Base-by-base conservation (phyloP, 2,888 invertebrate species). In the Alloscopus bannaensis region DNA sequence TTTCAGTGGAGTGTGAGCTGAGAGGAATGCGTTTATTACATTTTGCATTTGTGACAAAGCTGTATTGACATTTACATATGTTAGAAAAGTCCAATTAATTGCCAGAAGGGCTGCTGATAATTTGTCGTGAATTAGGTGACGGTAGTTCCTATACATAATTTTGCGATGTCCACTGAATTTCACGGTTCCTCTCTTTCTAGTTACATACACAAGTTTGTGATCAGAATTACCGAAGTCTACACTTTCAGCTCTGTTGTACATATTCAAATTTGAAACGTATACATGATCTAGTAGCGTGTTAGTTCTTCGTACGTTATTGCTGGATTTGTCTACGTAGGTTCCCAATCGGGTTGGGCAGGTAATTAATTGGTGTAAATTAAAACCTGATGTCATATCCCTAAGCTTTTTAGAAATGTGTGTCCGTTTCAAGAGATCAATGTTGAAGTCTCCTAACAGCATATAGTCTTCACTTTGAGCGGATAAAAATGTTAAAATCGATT, bases 401-500 rank as follows among this genome's bases (percentile, higher is more conserved):
- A 68, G 3, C 1, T 16, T 47, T 28, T 3, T n/a, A 1, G n/a
- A n/a, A n/a, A 13, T 1, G 4, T 3, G 11, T 29, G 45, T 28
- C 13, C n/a, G 3, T 6, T 29, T n/a, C 22, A 45, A 4, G 1
- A 59, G 16, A 47, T 70, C 22, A 1, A 71, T 16, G 28, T 71
- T 66, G 1, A 68, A 55, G 24, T 72, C 64, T 18, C 72, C 72
- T 28, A 72, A 2, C 8, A 62, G 16, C 22, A 64, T 28, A 2
- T 64, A 6, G 18, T 16, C 3, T 28, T 26, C 40, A 0, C 42
- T 20, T 18, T 42, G 36, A 2, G 13, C n/a, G 11, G 24, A 2
- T 64, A 8, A 52, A 40, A 50, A 2, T 62, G 24, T 26, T 31
- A 64, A 4, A 72, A 4, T 26, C 1, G 1, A 1, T 16, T n/a